A percentile compares a stretch with the other conserved stretches of the same genome.
Evolutionary conservation across 2,113 vertebrate genomes (phyloP).

Genomic region (Neogale vison): DNA sequence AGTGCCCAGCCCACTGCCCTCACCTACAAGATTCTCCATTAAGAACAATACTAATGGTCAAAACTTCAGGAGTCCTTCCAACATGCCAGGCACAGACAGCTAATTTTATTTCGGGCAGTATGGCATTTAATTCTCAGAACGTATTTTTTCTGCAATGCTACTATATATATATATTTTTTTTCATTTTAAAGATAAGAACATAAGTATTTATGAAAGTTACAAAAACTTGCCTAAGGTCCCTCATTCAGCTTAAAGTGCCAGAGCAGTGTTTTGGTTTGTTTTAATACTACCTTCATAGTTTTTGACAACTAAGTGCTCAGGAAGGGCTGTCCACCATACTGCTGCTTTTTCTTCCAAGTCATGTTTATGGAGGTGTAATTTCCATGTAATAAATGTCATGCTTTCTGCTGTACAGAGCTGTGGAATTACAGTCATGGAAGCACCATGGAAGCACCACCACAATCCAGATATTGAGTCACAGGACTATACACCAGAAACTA

Average conservation of each 20-base stretch:
- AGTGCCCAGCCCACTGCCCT: background rate
- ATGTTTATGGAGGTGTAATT: background rate
- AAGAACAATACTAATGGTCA: background rate
- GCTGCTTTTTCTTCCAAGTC: slow-evolving; percentile 17
- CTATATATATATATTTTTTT: background rate
- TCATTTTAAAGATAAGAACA: slow-evolving; percentile 18
- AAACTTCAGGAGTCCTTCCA: background rate
- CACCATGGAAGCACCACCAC: background rate
- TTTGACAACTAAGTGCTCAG: background rate
- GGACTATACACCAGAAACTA: background rate
- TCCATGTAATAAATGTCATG: background rate
- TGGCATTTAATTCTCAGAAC: background rate
- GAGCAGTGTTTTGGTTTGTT: slow-evolving; percentile 27
- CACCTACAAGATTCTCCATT: background rate
- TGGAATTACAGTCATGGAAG: background rate
- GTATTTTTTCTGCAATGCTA: background rate
- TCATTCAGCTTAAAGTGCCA: background rate
- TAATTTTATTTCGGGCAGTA: background rate
- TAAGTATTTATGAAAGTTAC: background rate
- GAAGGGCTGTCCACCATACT: too few relatives aligned
- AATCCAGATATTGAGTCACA: background rate
- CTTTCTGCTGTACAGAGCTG: background rate
- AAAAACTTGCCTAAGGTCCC: slow-evolving; percentile 5
- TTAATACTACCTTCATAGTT: background rate
- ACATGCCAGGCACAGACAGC: background rate